These are phyloP conservation scores for Achroia grisella DNA, from an alignment of 1,140 invertebrate species.

Conservation along the genomic window DNA sequence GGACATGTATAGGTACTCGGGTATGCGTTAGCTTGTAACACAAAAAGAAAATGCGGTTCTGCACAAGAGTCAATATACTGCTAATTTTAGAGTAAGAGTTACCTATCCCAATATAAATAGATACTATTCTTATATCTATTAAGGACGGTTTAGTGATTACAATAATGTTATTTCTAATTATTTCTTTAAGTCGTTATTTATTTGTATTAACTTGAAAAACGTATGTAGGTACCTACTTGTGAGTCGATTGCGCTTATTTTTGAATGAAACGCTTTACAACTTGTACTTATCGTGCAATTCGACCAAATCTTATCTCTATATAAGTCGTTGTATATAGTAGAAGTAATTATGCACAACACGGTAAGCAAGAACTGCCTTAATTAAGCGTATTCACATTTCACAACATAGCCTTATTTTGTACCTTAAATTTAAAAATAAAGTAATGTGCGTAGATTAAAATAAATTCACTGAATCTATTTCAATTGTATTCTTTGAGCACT, in stretches of 20 bases:
- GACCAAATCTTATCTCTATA: constrained; percentile 41
- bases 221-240: background rate
- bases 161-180: background rate
- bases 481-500: constrained; percentile 1
- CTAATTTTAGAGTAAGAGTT: constrained; percentile 2
- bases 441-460: background rate
- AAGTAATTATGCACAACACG: constrained; percentile 29
- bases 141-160: background rate
- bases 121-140: background rate
- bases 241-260: constrained; percentile 21
- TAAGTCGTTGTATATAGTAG: constrained; percentile 51
- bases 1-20: too few relatives aligned
- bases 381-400: constrained; percentile 65
- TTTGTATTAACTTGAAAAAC: background rate
- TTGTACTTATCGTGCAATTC: constrained; percentile 33
- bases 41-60: constrained; percentile 1
- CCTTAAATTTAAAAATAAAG: constrained; percentile 28
- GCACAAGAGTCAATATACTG: constrained; percentile 2
- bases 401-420: constrained; percentile 70
- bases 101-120: background rate
- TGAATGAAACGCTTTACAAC: constrained; percentile 39
- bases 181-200: background rate
- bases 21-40: background rate
- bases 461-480: constrained; percentile 12
- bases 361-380: constrained; percentile 58